Evolutionary conservation across 2,113 vertebrate species (phyloP).

Genomic region (Aegotheles bennettii): DNA sequence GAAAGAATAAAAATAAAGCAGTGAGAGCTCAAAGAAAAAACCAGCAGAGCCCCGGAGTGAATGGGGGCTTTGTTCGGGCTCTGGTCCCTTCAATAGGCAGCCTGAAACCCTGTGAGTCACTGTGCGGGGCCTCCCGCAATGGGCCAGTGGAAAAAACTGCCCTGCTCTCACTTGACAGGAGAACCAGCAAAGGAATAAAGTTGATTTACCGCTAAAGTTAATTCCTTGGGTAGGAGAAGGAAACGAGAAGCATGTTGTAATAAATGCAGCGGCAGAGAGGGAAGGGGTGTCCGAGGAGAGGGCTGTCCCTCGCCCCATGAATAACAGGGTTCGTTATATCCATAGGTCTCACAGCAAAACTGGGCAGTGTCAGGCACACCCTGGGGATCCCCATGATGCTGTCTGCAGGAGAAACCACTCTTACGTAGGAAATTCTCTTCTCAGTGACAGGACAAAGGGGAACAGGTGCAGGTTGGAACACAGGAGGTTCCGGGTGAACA

Average conservation of each 20-base stretch:
- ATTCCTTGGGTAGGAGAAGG: conserved; percentile 24
- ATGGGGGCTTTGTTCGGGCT: conserved; percentile 53
- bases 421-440: accelerated
- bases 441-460: no score
- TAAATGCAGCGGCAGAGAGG: neutral
- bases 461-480: no score
- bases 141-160: neutral
- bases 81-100: conserved; percentile 40
- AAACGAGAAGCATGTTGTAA: neutral
- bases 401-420: neutral
- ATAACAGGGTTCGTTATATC: accelerated
- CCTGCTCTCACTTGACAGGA: neutral
- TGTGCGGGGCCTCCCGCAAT: neutral
- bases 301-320: neutral
- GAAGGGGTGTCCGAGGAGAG: neutral
- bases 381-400: accelerated
- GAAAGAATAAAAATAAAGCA: conserved; percentile 60
- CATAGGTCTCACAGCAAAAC: accelerated
- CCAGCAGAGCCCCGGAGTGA: neutral
- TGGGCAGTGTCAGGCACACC: neutral
- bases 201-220: conserved; percentile 46
- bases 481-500: no score
- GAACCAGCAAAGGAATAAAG: neutral
- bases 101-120: conserved; percentile 41
- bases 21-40: conserved; percentile 16